Conservation (phyloP, 2,888 invertebrate genomes). For the Prosopocoilus inquinatus region DNA sequence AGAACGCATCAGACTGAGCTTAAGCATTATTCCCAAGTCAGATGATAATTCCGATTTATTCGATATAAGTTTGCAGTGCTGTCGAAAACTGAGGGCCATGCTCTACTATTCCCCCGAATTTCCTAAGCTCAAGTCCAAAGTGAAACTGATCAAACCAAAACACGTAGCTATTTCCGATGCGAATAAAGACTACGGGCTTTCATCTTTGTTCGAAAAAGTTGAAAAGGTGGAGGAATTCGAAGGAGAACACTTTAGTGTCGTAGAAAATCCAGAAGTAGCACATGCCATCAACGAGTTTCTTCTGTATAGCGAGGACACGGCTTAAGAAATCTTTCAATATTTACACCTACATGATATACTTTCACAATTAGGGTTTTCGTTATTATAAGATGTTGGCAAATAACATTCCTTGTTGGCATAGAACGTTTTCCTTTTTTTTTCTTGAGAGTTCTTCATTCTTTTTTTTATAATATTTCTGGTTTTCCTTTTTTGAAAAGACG, state of each 20-base stretch:
- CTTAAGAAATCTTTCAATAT: too few relatives aligned
- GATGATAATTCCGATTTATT: too few relatives aligned
- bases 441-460: too few relatives aligned
- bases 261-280: slow-evolving; percentile 65
- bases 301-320: too few relatives aligned
- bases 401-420: too few relatives aligned
- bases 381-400: too few relatives aligned
- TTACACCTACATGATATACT: too few relatives aligned
- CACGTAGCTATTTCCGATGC: slow-evolving; percentile 53
- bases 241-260: slow-evolving; percentile 69
- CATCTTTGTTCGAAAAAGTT: slow-evolving; percentile 55
- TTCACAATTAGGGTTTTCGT: too few relatives aligned
- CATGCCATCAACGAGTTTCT: slow-evolving; percentile 2
- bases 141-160: slow-evolving; percentile 61
- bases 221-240: slow-evolving; percentile 64
- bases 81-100: slow-evolving; percentile 36
- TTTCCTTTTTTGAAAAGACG: too few relatives aligned
- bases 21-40: neutral
- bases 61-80: neutral
- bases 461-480: too few relatives aligned
- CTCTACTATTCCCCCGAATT: neutral
- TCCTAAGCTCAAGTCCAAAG: slow-evolving; percentile 53
- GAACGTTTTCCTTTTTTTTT: too few relatives aligned
- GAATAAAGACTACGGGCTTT: slow-evolving; percentile 65
- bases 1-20: neutral